Conservation (phyloP, 2,797 vertebrate species). For the Pelochelys cantorii region DNA sequence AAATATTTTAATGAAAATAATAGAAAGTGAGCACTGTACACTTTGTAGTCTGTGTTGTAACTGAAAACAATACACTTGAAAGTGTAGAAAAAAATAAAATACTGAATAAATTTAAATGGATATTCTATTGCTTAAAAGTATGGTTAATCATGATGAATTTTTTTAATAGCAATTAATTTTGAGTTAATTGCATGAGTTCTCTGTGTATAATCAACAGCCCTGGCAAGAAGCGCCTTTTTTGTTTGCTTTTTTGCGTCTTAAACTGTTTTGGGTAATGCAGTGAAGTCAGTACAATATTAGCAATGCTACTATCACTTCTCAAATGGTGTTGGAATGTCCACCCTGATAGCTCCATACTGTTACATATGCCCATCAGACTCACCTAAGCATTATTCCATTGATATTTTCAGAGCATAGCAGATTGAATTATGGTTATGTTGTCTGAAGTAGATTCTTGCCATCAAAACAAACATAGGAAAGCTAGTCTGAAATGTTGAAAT, state of each 20-base stretch:
- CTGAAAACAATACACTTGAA: no score
- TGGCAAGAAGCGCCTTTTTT: no score
- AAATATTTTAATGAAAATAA: no score
- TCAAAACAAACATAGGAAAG: conserved; percentile 15
- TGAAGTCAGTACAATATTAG: conserved; percentile 10
- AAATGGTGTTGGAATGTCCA: conserved; percentile 14
- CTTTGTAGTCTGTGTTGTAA: no score
- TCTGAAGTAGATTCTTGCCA: conserved; percentile 18
- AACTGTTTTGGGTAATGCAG: background rate
- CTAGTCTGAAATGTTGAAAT: background rate
- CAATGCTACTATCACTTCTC: background rate
- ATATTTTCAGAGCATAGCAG: conserved; percentile 7
- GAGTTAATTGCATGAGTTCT: no score
- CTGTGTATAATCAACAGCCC: no score
- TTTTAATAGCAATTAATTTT: no score
- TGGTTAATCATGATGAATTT: no score
- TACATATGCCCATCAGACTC: conserved; percentile 23
- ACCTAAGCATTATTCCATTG: background rate
- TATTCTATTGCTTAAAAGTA: no score
- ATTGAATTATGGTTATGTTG: conserved; percentile 19
- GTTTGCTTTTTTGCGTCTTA: background rate
- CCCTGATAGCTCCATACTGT: background rate
- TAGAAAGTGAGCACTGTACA: no score
- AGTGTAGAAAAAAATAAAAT: no score
- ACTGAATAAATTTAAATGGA: no score